Base-by-base conservation (phyloP, 2,113 vertebrate genomes). In the Lota lota region DNA sequence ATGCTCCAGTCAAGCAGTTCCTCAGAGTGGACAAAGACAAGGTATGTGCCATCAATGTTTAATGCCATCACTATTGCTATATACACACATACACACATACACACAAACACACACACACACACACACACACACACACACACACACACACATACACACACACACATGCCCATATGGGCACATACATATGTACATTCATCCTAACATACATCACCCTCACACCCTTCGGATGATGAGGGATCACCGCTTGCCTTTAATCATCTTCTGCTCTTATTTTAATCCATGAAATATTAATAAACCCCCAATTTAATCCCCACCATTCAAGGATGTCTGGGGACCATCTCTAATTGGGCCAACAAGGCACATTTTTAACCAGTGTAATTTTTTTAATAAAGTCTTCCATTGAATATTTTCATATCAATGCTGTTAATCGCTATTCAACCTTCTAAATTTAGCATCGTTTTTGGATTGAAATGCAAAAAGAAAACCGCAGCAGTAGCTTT, bases 1-100 rank as follows among this genome's bases (percentile, higher is more conserved):
- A 99, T 0, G 97, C 97, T 0, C 97, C 97, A 12, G 97, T 99
- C 88, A 99, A 99, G 87, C 95, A 97, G 82, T 99, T 99, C 81
- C 94, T 99, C 69, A 94, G 97, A 1, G 97, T 99, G 80, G 97
- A 99, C 89, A 99, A 98, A 88, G 96, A 99, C 83, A 99, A 97
- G 95, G 97, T 99, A 84, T 68, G 82, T 63, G 61, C 73, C 70
- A 54, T 66, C 40, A 51, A 8, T 19, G 1, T 2, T 59, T 17
- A 67, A 7, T 47, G 12, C 18, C 19, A 28, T 68, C 24, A 47
- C 33, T 16, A n/a, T 63, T 22, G 8, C 16, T 20, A 18, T 56
- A n/a, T 7, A 22, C 7, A 24, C 59, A 62, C 47, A 47, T 17
- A 62, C 36, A 53, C 22, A 15, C n/a, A 64, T 6, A 28, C 56